phyloP scores from a whole-genome alignment of 2,113 vertebrate genomes.

The Trichomycterus rosablanca region DNA sequence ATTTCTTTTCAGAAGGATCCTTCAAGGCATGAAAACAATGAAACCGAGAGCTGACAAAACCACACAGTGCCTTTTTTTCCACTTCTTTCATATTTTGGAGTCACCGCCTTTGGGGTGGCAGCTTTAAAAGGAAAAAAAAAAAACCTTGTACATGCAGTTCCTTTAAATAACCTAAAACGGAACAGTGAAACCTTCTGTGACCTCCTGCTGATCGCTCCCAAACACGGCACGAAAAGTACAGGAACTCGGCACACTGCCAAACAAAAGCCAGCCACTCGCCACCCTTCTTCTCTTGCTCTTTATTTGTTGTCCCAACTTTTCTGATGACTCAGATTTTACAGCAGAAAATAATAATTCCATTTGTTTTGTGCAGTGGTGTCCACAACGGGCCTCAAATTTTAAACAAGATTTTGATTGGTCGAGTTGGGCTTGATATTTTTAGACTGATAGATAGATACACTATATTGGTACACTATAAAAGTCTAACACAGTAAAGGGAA shows the following conservation, averaged over 20 bases:
- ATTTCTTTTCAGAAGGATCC: slow-evolving; percentile 4
- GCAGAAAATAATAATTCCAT: too few species aligned
- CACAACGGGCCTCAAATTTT: too few species aligned
- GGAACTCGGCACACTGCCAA: slow-evolving; percentile 28
- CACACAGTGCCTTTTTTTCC: not conserved
- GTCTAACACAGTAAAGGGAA: too few species aligned
- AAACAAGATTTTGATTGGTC: too few species aligned
- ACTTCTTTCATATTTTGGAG: not conserved
- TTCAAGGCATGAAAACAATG: slow-evolving; percentile 9
- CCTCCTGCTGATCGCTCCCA: slow-evolving; percentile 15
- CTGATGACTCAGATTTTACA: too few species aligned
- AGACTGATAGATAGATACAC: too few species aligned
- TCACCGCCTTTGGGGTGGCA: not conserved
- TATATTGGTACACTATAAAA: too few species aligned
- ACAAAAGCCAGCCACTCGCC: slow-evolving; percentile 22
- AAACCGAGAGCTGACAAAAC: not conserved
- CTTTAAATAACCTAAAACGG: slow-evolving; percentile 32
- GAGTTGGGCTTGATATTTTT: too few species aligned
- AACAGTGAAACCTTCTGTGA: slow-evolving; percentile 27
- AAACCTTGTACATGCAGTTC: slow-evolving; percentile 20
- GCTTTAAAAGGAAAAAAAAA: slow-evolving; percentile 4
- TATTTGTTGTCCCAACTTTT: not conserved
- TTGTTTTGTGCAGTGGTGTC: too few species aligned
- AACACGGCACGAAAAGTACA: slow-evolving; percentile 15
- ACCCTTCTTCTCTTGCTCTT: not conserved